Conservation (phyloP, 2,113 vertebrate species). For the Sinocyclocheilus anophthalmus region DNA sequence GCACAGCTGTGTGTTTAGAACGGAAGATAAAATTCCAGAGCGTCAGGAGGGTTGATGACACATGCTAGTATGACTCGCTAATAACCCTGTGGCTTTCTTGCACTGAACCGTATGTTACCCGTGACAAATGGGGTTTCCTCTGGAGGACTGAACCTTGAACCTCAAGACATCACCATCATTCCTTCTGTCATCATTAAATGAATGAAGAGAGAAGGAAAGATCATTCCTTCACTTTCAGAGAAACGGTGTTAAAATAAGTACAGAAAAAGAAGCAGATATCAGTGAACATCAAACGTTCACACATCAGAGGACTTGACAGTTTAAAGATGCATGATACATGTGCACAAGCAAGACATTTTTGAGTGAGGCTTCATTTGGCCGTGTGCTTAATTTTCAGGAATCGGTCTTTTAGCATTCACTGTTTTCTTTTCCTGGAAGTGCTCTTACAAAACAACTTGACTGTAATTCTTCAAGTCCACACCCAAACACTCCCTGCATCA, state of each 20-base stretch:
- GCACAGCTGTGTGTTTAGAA: conserved; percentile 46
- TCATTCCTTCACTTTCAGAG: not conserved
- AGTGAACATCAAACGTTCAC: conserved; percentile 28
- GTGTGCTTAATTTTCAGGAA: conserved; percentile 45
- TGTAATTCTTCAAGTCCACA: conserved; percentile 58
- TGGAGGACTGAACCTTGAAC: conserved; percentile 22
- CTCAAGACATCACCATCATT: conserved; percentile 15
- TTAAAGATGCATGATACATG: conserved; percentile 22
- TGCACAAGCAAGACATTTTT: not conserved
- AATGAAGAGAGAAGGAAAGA: not conserved
- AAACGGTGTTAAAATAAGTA: not conserved
- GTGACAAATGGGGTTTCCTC: conserved; percentile 39
- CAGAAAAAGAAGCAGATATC: not conserved
- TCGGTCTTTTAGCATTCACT: conserved; percentile 55
- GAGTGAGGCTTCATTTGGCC: conserved; percentile 1
- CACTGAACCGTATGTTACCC: conserved; percentile 22
- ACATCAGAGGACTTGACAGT: not conserved
- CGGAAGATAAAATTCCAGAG: conserved; percentile 40
- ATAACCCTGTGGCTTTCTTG: conserved; percentile 38
- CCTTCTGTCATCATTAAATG: conserved; percentile 22
- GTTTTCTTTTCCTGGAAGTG: conserved; percentile 59
- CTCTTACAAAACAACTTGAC: conserved; percentile 63
- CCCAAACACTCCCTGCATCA: conserved; percentile 45
- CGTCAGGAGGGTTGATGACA: conserved; percentile 45
- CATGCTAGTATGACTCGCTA: conserved; percentile 31